Conservation (phyloP, 64 coral and sea anemone genomes). For the Montipora cactus region DNA sequence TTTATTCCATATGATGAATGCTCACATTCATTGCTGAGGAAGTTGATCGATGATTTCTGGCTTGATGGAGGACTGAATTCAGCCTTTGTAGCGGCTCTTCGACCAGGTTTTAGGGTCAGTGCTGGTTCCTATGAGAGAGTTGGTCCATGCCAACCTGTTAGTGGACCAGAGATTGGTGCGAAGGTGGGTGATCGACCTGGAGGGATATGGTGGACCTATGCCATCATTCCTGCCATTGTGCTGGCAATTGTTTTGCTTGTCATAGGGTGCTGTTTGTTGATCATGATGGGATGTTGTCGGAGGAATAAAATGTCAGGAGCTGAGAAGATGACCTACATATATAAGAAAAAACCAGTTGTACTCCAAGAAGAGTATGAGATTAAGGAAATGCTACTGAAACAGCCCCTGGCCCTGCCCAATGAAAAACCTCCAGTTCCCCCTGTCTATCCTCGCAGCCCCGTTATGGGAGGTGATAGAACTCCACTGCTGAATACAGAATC, state of each 20-base stretch:
- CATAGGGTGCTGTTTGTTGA: conserved; percentile 76
- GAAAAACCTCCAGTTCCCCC: conserved; percentile 90
- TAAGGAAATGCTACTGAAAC: conserved; percentile 86
- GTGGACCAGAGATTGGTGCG: conserved; percentile 12
- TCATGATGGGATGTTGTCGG: conserved; percentile 76
- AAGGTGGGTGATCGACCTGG: conserved; percentile 29
- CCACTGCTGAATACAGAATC: conserved; percentile 73
- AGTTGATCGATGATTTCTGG: conserved; percentile 54
- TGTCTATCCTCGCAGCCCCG: conserved; percentile 75
- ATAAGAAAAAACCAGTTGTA: conserved; percentile 92
- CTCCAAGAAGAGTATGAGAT: conserved; percentile 93
- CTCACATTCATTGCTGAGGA: background rate
- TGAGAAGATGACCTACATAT: conserved; percentile 88
- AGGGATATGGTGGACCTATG: conserved; percentile 90
- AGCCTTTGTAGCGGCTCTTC: conserved; percentile 62
- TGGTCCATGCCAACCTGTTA: conserved; percentile 50
- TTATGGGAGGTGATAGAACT: conserved; percentile 73
- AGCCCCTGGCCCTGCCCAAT: conserved; percentile 85
- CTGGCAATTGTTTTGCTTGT: conserved; percentile 76
- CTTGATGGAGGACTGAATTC: conserved; percentile 38
- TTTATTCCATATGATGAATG: conserved; percentile 74
- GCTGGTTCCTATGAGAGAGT: conserved; percentile 66
- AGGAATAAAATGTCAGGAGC: conserved; percentile 62
- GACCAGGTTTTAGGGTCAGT: conserved; percentile 67
- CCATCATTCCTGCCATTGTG: conserved; percentile 85